A percentile compares a stretch with the other conserved stretches of the same genome.
These are phyloP conservation scores for Hedychridium roseum DNA, from an alignment of 2,888 invertebrate genomes.

Conservation along the genomic window DNA sequence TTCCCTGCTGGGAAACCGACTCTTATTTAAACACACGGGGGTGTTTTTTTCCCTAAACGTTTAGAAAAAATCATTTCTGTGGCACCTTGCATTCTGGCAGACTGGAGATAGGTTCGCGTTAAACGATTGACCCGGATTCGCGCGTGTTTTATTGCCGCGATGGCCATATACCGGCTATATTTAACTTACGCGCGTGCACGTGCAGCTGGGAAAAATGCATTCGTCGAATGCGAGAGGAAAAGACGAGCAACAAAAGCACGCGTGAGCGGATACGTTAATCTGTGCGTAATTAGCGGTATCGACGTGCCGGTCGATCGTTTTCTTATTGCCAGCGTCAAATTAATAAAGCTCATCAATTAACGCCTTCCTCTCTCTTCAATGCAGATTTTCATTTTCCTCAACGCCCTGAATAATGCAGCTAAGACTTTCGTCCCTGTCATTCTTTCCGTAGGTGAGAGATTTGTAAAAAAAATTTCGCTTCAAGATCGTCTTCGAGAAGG, in stretches of 20 bases:
- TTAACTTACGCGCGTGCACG: slow-evolving; percentile 1
- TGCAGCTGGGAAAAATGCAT: slow-evolving; percentile 11
- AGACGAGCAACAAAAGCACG: slow-evolving; percentile 12
- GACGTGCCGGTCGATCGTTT: slow-evolving; percentile 9
- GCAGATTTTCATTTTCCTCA: no score
- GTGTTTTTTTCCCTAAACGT: no score
- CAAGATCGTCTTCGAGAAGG: no score
- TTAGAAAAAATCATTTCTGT: no score
- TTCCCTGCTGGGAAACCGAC: no score
- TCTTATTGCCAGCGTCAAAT: slow-evolving; percentile 17
- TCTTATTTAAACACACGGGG: no score
- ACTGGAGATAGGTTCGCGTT: neutral
- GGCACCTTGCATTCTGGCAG: neutral
- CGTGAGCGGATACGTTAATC: slow-evolving; percentile 22
- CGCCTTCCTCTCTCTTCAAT: no score
- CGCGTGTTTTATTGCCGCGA: slow-evolving; percentile 6
- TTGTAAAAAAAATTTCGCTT: no score
- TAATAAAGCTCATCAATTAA: slow-evolving; percentile 13
- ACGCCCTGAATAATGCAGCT: no score
- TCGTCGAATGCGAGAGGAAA: slow-evolving; percentile 5
- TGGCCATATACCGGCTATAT: slow-evolving; percentile 7
- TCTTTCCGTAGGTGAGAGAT: no score
- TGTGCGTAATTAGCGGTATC: slow-evolving; percentile 21
- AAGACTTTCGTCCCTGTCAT: no score
- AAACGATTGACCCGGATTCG: slow-evolving; percentile 14